These are phyloP conservation scores for Cryptus armator DNA, from an alignment of 2,888 invertebrate genomes.

Conservation along the genomic window DNA sequence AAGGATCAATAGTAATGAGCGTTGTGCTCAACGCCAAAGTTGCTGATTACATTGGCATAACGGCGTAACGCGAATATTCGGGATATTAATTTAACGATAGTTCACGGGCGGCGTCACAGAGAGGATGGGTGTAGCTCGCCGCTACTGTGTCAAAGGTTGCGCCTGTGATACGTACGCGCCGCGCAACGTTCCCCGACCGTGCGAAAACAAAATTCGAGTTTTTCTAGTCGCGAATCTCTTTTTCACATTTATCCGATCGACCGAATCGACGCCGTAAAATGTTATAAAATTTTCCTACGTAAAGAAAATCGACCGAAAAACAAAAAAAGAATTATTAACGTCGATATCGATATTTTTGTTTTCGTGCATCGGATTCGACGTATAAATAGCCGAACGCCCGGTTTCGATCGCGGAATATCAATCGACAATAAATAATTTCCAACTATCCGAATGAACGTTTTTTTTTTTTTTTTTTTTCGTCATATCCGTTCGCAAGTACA, in stretches of 20 bases:
- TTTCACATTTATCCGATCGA: no score
- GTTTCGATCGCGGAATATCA: neutral
- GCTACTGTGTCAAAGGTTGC: slow-evolving; percentile 3
- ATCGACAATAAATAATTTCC: neutral
- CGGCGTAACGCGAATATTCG: neutral
- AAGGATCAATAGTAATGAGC: neutral
- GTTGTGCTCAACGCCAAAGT: neutral
- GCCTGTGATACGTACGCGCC: neutral
- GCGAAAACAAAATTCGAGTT: neutral
- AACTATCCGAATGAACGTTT: neutral
- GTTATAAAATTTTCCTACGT: no score
- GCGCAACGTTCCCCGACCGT: neutral
- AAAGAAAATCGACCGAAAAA: no score
- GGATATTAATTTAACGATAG: neutral
- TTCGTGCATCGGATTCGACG: no score
- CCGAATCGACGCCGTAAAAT: no score
- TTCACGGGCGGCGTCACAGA: neutral
- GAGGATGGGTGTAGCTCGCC: neutral
- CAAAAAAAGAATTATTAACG: no score
- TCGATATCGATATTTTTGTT: no score
- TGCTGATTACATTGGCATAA: neutral
- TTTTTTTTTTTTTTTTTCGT: neutral
- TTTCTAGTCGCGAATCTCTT: no score
- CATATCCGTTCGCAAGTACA: neutral
- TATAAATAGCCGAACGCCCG: no score